Base-by-base conservation (phyloP, 64 coral and sea anemone genomes). In the Pachyseris speciosa region DNA sequence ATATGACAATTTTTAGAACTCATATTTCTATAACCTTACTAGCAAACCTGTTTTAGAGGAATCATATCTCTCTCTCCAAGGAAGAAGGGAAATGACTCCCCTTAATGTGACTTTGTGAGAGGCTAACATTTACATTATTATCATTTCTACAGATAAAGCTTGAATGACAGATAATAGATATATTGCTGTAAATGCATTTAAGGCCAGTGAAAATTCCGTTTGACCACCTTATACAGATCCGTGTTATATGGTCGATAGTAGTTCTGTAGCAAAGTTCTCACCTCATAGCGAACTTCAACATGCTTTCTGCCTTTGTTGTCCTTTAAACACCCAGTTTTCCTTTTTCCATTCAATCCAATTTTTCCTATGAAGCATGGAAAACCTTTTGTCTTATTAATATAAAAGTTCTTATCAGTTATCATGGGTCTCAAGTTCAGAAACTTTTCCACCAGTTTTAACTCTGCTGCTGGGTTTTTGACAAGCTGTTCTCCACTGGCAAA, bases 401-500 rank as follows among this genome's bases (percentile, higher is more conserved):
- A 43, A 64, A 98, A 86, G 57, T 98, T 78, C 45, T 94, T 78
- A 75, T 86, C 64, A 32, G 53, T 80, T 29, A 98, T 86, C 69
- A 71, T 20, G 26, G 81, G 48, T 37, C 88, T 76, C 10, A 98
- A 40, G 17, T 73, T 44, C 17, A 98, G 34, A 57, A 98, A 98
- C 63, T 74, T 71, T 34, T 98, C 91, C 13, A 98, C 83, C 1
- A 47, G 53, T 50, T 44, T 74, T 30, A 98, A 11, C 33, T 94
- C 95, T 64, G 75, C 70, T n/a, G 63, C 37, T 64, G 95, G 91
- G 39, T 94, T 49, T 47, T 41, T 37, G 53, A 85, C 28, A 38
- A 98, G 80, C 19, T 78, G 20, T 60, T 98, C 91, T 44, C 95
- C 95, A 83, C 91, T 98, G 27, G 94, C 95, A 86, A 98, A 85